These are phyloP conservation scores for Cichlasoma orientale DNA, from an alignment of 2,797 vertebrate species.

Conservation along the genomic window DNA sequence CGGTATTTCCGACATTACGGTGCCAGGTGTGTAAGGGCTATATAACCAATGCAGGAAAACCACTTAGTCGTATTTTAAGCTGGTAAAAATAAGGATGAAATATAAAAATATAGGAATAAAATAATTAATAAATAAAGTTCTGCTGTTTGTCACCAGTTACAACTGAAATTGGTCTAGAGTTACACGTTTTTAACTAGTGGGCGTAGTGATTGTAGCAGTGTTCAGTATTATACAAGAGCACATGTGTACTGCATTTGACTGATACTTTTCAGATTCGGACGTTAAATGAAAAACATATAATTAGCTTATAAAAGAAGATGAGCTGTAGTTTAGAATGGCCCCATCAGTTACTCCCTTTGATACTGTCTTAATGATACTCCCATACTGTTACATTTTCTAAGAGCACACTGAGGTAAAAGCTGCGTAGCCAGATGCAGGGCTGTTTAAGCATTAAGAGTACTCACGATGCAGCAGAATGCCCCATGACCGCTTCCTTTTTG, in stretches of 20 bases:
- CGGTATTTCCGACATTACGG: not conserved
- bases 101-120: not conserved
- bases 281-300: not conserved
- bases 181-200: not conserved
- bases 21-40: not conserved
- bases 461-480: not conserved
- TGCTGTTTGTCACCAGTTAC: not conserved
- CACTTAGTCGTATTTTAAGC: too few relatives aligned
- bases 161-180: fast-evolving
- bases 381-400: not conserved
- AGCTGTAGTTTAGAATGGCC: not conserved
- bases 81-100: not conserved
- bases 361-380: not conserved
- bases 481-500: too few relatives aligned
- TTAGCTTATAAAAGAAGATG: not conserved
- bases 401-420: not conserved
- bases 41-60: too few relatives aligned
- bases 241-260: too few relatives aligned
- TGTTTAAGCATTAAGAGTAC: too few relatives aligned
- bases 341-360: not conserved
- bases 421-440: not conserved
- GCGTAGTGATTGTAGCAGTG: not conserved
- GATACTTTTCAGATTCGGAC: too few relatives aligned
- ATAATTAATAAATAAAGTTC: too few relatives aligned
- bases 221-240: not conserved